These are phyloP conservation scores for Bradypus variegatus DNA, from an alignment of 2,797 vertebrate species.

Conservation along the genomic window DNA sequence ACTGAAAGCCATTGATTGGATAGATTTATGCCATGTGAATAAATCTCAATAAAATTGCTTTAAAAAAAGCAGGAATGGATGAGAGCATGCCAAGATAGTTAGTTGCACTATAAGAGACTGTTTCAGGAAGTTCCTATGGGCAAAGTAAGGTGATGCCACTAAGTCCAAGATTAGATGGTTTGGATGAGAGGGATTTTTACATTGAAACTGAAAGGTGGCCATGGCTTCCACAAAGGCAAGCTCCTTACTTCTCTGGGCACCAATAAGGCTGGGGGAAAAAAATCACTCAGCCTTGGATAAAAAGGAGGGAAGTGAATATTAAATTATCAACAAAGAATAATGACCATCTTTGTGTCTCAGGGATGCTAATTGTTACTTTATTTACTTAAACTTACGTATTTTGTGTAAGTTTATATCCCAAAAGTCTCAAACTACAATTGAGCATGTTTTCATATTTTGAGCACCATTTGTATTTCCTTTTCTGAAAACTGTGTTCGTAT, in stretches of 20 bases:
- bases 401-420: not conserved
- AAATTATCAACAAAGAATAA: constrained; percentile 6
- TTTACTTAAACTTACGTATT: not conserved
- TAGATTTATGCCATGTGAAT: too few relatives aligned
- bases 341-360: not conserved
- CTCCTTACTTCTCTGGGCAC: constrained; percentile 24
- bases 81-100: not conserved
- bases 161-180: not conserved
- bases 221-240: not conserved
- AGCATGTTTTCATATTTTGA: not conserved
- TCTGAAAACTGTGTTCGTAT: not conserved
- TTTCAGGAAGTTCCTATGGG: not conserved
- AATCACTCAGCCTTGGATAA: not conserved
- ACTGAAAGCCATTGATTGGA: too few relatives aligned
- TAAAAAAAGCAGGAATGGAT: not conserved
- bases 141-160: not conserved
- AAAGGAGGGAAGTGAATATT: not conserved
- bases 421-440: not conserved
- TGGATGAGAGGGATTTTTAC: not conserved
- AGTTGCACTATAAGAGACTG: not conserved
- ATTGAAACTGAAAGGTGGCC: not conserved
- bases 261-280: not conserved
- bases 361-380: not conserved
- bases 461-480: not conserved
- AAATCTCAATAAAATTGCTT: too few relatives aligned